Base-by-base conservation (phyloP, 2,113 vertebrate genomes). In the Lathamus discolor region DNA sequence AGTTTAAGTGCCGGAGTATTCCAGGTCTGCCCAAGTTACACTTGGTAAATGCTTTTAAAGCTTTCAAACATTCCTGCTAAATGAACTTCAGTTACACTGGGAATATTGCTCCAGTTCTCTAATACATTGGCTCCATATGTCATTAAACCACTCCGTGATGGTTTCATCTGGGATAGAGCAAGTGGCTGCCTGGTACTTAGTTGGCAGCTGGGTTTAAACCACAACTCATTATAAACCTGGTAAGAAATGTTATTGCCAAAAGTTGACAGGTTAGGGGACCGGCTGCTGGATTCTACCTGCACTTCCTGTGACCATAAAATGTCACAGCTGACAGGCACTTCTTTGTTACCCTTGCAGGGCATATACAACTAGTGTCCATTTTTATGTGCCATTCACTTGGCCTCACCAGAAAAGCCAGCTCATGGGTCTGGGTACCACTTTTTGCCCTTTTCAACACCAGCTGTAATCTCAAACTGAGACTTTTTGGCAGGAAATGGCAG, bases 21-120 rank as follows among this genome's bases (percentile, higher is more conserved):
- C 77, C 74, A 95, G 70, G 31, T 69, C 77, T 93, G 78, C 82
- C 62, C 70, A 87, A 91, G 91, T 89, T 29, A 82, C 20, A 83
- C 67, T 75, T 55, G 46, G 41, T 94, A 91, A 85, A 44, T 67
- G 62, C 20, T 57, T 94, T 76, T 54, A 87, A 84, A 89, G 57
- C 78, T 80, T 89, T 88, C 54, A 79, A 28, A 80, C 80, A 88
- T 57, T 83, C 22, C 37, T 66, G 24, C n/a, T 82, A 79, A 85
- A n/a, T 66, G 39, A 83, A 46, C 59, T 73, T 80, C 41, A 78
- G 37, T 37, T 70, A 74, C n/a, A 4, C 17, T 48, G 77, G 83
- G 88, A 89, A 59, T 72, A 31, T 66, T 70, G 14, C 61, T 82
- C 41, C 52, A 10, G 24, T 73, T 93, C 78, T 62, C 52, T 85